Base-by-base conservation (phyloP, 2,888 invertebrate genomes). In the Drosophila buzzatii region DNA sequence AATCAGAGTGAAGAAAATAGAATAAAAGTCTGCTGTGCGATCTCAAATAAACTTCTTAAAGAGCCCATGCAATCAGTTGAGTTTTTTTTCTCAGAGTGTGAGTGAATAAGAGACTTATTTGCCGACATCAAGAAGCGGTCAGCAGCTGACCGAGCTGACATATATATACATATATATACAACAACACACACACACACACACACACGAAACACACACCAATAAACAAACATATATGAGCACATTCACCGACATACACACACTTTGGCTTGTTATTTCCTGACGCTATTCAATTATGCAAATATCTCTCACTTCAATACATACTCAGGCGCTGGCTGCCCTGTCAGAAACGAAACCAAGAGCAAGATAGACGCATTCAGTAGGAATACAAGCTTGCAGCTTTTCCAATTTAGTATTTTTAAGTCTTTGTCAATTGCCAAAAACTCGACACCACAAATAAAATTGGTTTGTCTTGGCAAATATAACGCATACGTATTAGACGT, bases 401-500 rank as follows among this genome's bases (percentile, higher is more conserved):
- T n/a, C 7, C 10, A 10, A n/a, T 49, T 31, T 49, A 1, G 49
- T n/a, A 49, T 18, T 33, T 51, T 33, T 12, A 18, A 6, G 18
- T 33, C 49, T 31, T 31, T n/a, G 49, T 49, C 31, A 31, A 6
- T 31, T 31, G n/a, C 31, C n/a, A 31, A 49, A 49, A 49, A 49
- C 31, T 49, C 18, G 12, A 2, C 18, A 33, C 49, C 49, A 7
- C 49, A 51, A 51, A 18, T 33, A 33, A 33, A 51, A 33, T 51
- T 51, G 49, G 49, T 51, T 31, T 18, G n/a, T 12, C 31, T 18
- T 18, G 33, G 31, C 44, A n/a, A 35, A 44, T 60, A 65, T 51
- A 42, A 68, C 58, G 53, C 53, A 67, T 64, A 56, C 69, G 61
- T 60, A 41, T 58, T 20, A 55, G 71, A 80, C 49, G 18, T 12